Evolutionary conservation across 23 tunicate genomes (phyloP).

Genomic region (Trididemnum miniatum): DNA sequence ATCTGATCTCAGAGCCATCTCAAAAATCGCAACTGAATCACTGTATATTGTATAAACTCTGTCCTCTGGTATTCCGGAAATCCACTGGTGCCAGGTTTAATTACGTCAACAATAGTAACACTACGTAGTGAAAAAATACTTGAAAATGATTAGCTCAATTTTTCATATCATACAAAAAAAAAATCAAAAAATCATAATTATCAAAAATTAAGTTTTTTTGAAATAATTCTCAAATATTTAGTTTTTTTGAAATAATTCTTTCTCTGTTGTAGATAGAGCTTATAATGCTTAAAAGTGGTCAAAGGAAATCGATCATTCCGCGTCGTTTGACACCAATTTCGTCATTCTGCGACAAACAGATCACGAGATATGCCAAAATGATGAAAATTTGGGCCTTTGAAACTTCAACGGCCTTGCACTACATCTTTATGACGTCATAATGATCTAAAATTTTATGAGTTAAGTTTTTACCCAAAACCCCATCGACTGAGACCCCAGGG

Average conservation of each 20-base stretch:
- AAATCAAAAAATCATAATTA: neutral
- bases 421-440: constrained; percentile 14
- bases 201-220: neutral
- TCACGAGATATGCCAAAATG: constrained; percentile 3
- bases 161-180: neutral
- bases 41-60: too few relatives aligned
- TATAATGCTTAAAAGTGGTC: neutral
- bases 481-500: neutral
- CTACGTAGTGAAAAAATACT: neutral
- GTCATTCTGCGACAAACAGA: constrained; percentile 1
- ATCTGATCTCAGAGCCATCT: constrained; percentile 4
- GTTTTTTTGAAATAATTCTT: constrained; percentile 6
- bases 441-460: constrained; percentile 12
- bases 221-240: neutral
- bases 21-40: neutral
- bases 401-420: constrained; percentile 7
- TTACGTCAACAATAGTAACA: neutral
- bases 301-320: constrained; percentile 7
- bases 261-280: constrained; percentile 11
- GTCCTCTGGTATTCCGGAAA: neutral
- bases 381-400: neutral
- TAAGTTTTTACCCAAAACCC: constrained; percentile 26
- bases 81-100: neutral
- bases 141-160: neutral
- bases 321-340: constrained; percentile 7